Evolutionary conservation across 2,113 vertebrate genomes (phyloP), one percentile per base, ranked within the genome.

Genomic region (Boulengeromyrus knoepffleri): DNA sequence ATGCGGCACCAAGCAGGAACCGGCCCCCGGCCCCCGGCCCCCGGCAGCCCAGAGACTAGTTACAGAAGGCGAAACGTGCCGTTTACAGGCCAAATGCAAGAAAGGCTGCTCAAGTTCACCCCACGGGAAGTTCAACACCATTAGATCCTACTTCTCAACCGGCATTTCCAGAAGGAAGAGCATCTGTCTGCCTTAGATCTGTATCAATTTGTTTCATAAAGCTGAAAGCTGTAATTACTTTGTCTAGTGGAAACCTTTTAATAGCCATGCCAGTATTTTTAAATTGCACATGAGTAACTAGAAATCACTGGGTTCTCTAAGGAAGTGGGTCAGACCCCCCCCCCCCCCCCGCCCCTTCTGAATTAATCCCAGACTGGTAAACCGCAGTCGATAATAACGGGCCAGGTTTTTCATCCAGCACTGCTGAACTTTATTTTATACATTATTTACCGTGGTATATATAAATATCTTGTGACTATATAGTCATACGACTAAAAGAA

Each of bases 221-320:
- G 83, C 89, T 89, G 66, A 92, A 92, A 92, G 90, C 90, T 92
- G 90, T 94, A 94, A 94, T 94, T 94, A 94, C 62, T 89, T 91
- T 66, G 92, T 95, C 93, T 94, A 91, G 91, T 39, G 87, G 88
- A 89, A 92, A 92, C 90, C 92, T 92, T 90, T 91, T 93, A 91
- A 90, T 45, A 83, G 83, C 77, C 24, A 86, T 42, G 5, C 49
- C 49, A 49, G 91, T 74, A 88, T 86, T 49, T 47, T 90, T 80
- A 84, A 88, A 92, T 80, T 56, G 45, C 87, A 87, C 19, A 88
- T 87, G 89, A 58, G 85, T 88, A 17, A 56, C 46, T n/a, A 89
- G 89, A 89, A 91, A 91, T 91, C 45, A 89, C 27, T 53, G 86
- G 84, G 24, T 89, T 89, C 89, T 58, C 50, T 85, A 52, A n/a